These are phyloP conservation scores for Phymanthus crucifer DNA, from an alignment of 92 coral and sea anemone species.

Conservation along the genomic window DNA sequence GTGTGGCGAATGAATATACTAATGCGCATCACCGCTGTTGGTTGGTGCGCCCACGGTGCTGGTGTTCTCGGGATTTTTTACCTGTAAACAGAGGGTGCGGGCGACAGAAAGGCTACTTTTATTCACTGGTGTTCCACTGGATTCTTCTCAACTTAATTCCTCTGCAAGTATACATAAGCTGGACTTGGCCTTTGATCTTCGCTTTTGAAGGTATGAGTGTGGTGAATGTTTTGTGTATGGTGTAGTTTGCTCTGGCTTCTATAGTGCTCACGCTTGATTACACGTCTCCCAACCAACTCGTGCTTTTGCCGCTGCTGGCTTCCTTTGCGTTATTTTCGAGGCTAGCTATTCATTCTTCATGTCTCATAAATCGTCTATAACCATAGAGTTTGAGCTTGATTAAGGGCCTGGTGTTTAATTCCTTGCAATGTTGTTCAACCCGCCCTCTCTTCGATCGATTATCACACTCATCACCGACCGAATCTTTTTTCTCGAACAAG, in stretches of 20 bases:
- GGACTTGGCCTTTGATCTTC: slow-evolving; percentile 30
- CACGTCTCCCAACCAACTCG: not conserved
- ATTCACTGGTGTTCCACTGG: slow-evolving; percentile 14
- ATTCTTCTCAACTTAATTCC: slow-evolving; percentile 1
- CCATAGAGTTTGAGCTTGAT: not conserved
- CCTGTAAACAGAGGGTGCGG: slow-evolving; percentile 44
- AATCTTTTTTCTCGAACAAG: slow-evolving; percentile 1
- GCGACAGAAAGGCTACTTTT: slow-evolving; percentile 15
- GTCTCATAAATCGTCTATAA: not conserved
- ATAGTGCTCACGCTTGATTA: not conserved
- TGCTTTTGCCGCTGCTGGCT: not conserved
- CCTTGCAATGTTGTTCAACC: slow-evolving; percentile 9
- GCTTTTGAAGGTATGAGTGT: slow-evolving; percentile 20
- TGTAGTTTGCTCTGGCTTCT: slow-evolving; percentile 1
- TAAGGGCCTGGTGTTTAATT: not conserved
- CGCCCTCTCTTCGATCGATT: slow-evolving; percentile 22
- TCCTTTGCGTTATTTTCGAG: not conserved
- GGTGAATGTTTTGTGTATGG: not conserved
- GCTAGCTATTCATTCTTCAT: not conserved
- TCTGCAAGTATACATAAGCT: slow-evolving; percentile 24
- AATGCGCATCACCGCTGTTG: slow-evolving; percentile 11
- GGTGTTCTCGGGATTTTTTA: slow-evolving; percentile 10
- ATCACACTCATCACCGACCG: not conserved
- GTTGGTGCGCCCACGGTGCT: slow-evolving; percentile 9
- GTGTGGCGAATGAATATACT: slow-evolving; percentile 29